Base-by-base conservation (phyloP, 2,888 invertebrate genomes). In the Macrophya alboannulata region DNA sequence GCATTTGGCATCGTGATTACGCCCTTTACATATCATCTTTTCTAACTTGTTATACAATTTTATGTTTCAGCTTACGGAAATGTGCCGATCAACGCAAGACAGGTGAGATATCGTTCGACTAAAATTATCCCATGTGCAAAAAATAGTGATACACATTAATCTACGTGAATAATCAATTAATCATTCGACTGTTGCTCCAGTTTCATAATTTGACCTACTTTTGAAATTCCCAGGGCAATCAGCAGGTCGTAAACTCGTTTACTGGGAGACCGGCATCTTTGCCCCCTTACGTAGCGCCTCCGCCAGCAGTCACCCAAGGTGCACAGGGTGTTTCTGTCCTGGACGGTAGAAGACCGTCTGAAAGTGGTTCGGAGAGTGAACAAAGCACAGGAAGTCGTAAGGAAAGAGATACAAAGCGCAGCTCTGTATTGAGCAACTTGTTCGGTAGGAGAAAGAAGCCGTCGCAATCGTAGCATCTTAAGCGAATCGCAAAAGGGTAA, bases 241-340 rank as follows among this genome's bases (percentile, higher is more conserved):
- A 89, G 37, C 90, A 89, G 71, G 90, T 90, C 76, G 88, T 92
- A 59, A 93, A 92, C 86, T 92, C 92, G 45, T 92, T 92, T 40
- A 91, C 91, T 55, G 90, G 92, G n/a, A 91, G 94, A 88, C 93
- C 93, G 68, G 90, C 93, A 17, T 93, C 94, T 59, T 89, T 94
- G 85, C 94, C 94, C 37, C 93, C 94, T n/a, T 94, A 94, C 85
- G 93, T 94, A n/a, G 92, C 94, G 79, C 94, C 94, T 55, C 92
- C 94, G 8, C 91, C 93, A n/a, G 92, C 93, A 31, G 90, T 91
- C 3, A 88, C 91, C 5, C 92, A 91, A 82, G 90, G 89, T 37
- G 87, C 90, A 65, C 90, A 90, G 85, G 91, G 88, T 79, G 88
- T 91, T 5, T 88, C 92, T 0, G 92, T 92, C 1, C 90, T 92